Conservation (phyloP, 2,797 vertebrate genomes). For the Geotrypetes seraphini region DNA sequence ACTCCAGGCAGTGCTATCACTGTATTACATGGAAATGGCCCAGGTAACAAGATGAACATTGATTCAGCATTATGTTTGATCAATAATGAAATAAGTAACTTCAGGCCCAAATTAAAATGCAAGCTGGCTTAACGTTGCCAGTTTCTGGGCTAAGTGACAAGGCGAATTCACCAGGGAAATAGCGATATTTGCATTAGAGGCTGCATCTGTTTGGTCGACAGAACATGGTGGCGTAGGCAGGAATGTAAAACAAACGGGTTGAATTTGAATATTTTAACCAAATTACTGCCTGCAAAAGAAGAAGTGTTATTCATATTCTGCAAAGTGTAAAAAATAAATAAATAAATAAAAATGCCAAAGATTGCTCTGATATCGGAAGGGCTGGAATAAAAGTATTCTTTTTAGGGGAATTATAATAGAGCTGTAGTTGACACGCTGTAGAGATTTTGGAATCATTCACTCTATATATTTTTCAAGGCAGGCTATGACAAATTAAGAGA, state of each 20-base stretch:
- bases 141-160: constrained; percentile 74
- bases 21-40: constrained; percentile 94
- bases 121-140: constrained; percentile 79
- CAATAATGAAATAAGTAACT: constrained; percentile 98
- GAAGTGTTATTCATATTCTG: no score
- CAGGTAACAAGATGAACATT: constrained; percentile 98
- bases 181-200: constrained; percentile 53
- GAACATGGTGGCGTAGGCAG: constrained; percentile 10
- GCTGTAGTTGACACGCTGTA: constrained; percentile 14
- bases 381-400: no score
- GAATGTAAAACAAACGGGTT: not conserved
- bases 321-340: no score
- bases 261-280: not conserved
- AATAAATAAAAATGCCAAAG: no score
- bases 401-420: constrained; percentile 10
- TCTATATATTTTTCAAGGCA: constrained; percentile 6
- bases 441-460: no score
- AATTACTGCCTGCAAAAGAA: no score
- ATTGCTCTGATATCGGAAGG: no score
- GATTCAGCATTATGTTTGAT: constrained; percentile 97
- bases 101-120: constrained; percentile 96
- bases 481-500: not conserved
- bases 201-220: constrained; percentile 37
- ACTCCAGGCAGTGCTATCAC: constrained; percentile 88
- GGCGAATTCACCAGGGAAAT: constrained; percentile 54